Base-by-base conservation (phyloP, 2,797 vertebrate genomes). In the Nannoperca australis region DNA sequence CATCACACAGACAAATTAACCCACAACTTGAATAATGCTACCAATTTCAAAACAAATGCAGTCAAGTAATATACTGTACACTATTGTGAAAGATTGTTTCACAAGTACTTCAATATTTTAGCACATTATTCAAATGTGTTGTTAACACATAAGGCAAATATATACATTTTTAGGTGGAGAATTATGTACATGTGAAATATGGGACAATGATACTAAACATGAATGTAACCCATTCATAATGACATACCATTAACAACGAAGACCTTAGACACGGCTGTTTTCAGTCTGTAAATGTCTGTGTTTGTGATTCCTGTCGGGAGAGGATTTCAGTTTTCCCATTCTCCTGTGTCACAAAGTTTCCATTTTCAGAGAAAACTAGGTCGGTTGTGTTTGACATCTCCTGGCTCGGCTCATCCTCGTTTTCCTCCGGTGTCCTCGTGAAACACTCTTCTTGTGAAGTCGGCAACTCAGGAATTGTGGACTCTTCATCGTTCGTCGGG, bases 261-360 rank as follows among this genome's bases (percentile, higher is more conserved):
- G n/a, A 40, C 4, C 10, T 18, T 1, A 18, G 30, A 4, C 14
- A 3, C 22, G 7, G 61, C 30, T 2, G 7, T 8, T 17, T 34
- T 49, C 13, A 51, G 50, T 18, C 47, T n/a, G 7, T 44, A 20
- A n/a, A 49, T 1, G 80, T 47, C 8, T 65, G 40, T 0, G 75
- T 36, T 38, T 85, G 82, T 0, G 92, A 89, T 59, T 95, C 93
- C 36, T 84, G 66, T 20, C 80, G 61, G 22, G 94, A 89, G 2
- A 88, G 0, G 0, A 76, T 2, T 0, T 79, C 73, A 0, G 32
- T 7, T 64, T 94, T 93, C 14, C 93, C 92, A 0, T 76, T 10
- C 74, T 95, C 95, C 76, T 95, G 91, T 11, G 44, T 61, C n/a
- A 95, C 68, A 1, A 9, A 18, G 13, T 93, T 80, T 17, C 94